Base-by-base conservation (phyloP, 2,888 invertebrate species). In the Taphrorychus bicolor region DNA sequence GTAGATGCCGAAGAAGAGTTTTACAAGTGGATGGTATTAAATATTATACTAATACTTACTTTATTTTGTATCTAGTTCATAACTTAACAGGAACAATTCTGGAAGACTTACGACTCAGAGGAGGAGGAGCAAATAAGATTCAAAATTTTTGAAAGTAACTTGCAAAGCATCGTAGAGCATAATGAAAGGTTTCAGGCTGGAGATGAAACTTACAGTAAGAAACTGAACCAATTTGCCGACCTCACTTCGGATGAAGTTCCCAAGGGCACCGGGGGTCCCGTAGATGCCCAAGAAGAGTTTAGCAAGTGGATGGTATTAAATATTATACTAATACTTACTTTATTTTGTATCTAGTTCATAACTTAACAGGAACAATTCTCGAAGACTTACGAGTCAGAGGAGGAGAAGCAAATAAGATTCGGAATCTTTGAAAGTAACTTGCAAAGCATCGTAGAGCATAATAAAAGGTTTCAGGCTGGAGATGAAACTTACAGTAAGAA, bases 341-440 rank as follows among this genome's bases (percentile, higher is more conserved):
- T 19, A 14, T 14, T 41, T 3, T 21, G 7, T 22, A n/a, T 4
- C n/a, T 18, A n/a, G n/a, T n/a, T n/a, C n/a, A n/a, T n/a, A n/a
- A n/a, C n/a, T n/a, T n/a, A n/a, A n/a, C 45, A 48, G 23, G 7
- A 21, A 48, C 42, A 21, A n/a, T 48, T 22, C 49, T 22, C 32
- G 5, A 60, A 60, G 18, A 5, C 24, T 4, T 60, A 72, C 54
- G 63, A 68, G 5, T 48, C 65, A 14, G 57, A 40, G 5, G 68
- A 70, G 48, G 71, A 72, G 41, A 71, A 72, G 41, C 60, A 40
- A n/a, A 61, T 17, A 3, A 59, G 71, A 16, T 71, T 68, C 51
- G 56, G 18, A 18, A 72, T 71, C 32, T 73, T 73, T 53, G 57
- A 71, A 59, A 58, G 58, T n/a, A 71, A 70, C 60, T 24, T 73